These are phyloP conservation scores for Venustoraphidia nigricollis DNA, from an alignment of 2,888 invertebrate species.

Conservation along the genomic window DNA sequence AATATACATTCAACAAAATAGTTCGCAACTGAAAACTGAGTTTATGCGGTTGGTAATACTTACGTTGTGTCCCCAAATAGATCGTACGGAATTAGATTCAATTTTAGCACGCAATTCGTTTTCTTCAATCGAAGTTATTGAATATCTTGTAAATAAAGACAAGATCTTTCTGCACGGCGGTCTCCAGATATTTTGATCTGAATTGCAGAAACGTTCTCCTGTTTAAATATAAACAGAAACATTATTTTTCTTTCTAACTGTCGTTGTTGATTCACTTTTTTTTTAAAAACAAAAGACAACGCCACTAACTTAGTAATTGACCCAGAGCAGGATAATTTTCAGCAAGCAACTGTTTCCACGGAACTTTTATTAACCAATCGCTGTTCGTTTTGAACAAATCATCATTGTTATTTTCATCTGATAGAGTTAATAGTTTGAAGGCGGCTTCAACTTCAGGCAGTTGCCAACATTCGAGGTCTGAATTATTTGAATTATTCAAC, in stretches of 20 bases:
- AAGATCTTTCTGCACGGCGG: no score
- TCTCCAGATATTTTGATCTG: not conserved
- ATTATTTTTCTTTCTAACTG: not conserved
- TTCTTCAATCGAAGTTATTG: conserved; percentile 1
- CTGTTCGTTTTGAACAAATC: not conserved
- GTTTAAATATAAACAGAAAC: not conserved
- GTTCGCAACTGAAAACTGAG: no score
- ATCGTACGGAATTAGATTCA: not conserved
- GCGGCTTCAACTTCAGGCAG: not conserved
- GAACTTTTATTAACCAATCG: not conserved
- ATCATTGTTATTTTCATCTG: not conserved
- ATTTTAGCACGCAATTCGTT: conserved; percentile 1
- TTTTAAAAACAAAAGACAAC: not conserved
- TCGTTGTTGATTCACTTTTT: not conserved
- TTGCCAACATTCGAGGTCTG: conserved; percentile 1
- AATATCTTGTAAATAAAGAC: not conserved
- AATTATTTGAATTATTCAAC: not conserved
- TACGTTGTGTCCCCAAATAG: conserved; percentile 1
- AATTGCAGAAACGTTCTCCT: not conserved
- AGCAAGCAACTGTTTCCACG: not conserved
- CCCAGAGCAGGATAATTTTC: conserved; percentile 1
- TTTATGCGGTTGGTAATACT: not conserved
- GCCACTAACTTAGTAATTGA: not conserved
- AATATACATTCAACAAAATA: no score
- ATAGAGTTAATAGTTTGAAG: not conserved